A percentile compares a stretch with the other conserved stretches of the same genome.
phyloP scores from a whole-genome alignment of 37 sponge, comb jelly and placozoan species.

The Haliclona indistincta region DNA sequence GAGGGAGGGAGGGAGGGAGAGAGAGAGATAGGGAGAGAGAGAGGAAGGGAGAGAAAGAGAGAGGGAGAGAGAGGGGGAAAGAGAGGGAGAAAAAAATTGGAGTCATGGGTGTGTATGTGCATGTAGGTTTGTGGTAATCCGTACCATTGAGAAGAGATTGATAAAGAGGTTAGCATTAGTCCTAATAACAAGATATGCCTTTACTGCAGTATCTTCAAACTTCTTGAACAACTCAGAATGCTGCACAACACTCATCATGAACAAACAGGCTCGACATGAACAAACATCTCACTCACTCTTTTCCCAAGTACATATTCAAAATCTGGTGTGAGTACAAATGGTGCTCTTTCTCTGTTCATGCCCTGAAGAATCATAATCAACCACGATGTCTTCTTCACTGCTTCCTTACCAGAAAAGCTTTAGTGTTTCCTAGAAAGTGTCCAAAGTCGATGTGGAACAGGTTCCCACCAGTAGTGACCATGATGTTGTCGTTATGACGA shows the following conservation, averaged over 20 bases:
- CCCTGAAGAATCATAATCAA: conserved; percentile 59
- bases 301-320: conserved; percentile 96
- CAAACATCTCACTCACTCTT: conserved; percentile 46
- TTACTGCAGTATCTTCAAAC: conserved; percentile 78
- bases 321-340: conserved; percentile 96
- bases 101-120: no score
- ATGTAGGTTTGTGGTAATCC: no score
- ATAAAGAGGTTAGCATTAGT: conserved; percentile 84
- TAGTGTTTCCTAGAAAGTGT: conserved; percentile 95
- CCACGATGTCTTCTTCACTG: no score
- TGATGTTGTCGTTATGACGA: conserved; percentile 95
- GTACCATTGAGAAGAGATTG: conserved; percentile 90
- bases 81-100: no score
- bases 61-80: no score
- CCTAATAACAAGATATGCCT: conserved; percentile 85
- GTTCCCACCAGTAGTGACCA: conserved; percentile 89
- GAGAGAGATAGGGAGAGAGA: no score
- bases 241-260: background rate
- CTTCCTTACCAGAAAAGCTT: conserved; percentile 67
- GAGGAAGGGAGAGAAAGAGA: no score
- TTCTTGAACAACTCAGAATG: conserved; percentile 60
- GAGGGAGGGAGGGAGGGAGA: no score
- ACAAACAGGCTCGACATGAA: background rate
- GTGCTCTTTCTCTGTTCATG: conserved; percentile 89
- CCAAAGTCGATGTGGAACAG: conserved; percentile 99